Percentiles rank a stretch among this genome's conserved stretches.
phyloP scores from a whole-genome alignment of 2,797 vertebrate species.

The Lates japonicus region DNA sequence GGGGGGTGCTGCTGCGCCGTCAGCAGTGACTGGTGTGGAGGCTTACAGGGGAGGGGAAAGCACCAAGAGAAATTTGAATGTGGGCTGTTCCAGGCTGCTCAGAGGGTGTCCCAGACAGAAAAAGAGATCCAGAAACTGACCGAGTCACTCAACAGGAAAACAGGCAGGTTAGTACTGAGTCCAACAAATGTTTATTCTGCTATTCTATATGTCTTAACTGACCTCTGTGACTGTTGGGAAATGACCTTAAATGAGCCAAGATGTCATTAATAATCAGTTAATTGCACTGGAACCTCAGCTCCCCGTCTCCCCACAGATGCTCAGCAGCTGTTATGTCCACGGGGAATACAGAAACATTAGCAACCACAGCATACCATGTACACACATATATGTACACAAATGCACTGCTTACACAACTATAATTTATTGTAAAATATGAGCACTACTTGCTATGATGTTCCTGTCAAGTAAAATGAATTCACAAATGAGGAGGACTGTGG shows the following conservation, averaged over 20 bases:
- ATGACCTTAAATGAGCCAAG: neutral
- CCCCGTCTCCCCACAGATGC: neutral
- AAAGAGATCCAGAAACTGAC: conserved; percentile 91
- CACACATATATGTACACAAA: neutral
- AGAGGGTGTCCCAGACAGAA: conserved; percentile 91
- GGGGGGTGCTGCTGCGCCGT: conserved; percentile 54
- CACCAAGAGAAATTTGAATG: conserved; percentile 91
- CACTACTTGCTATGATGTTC: conserved; percentile 2
- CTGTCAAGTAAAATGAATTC: conserved; percentile 30
- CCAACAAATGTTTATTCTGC: neutral
- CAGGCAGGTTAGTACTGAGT: conserved; percentile 85
- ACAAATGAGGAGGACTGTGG: conserved; percentile 33
- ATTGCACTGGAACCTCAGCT: neutral
- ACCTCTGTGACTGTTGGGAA: neutral
- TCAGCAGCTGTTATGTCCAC: conserved; percentile 20
- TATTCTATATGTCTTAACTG: neutral
- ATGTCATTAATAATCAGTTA: neutral
- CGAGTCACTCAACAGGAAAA: conserved; percentile 88
- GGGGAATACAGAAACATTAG: conserved; percentile 10
- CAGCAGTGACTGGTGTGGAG: conserved; percentile 86
- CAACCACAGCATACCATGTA: neutral
- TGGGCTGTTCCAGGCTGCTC: conserved; percentile 90
- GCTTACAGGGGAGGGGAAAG: conserved; percentile 90
- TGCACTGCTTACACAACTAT: neutral
- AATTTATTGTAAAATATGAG: conserved; percentile 15